A percentile compares a stretch with the other conserved stretches of the same genome.
These are phyloP conservation scores for Troilus luridus DNA, from an alignment of 2,888 invertebrate genomes.

Conservation along the genomic window DNA sequence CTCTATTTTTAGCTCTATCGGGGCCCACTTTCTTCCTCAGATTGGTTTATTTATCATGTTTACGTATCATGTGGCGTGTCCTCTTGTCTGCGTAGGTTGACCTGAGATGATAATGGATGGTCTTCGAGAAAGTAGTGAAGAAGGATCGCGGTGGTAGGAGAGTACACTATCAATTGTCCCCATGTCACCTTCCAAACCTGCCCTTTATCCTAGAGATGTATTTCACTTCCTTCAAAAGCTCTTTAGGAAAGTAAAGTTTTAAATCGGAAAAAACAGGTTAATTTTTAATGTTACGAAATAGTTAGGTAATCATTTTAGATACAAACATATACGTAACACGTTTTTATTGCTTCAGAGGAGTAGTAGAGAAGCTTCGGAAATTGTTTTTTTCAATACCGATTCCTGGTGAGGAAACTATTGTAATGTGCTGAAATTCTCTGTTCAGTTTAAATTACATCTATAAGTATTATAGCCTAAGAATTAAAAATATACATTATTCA, in stretches of 20 bases:
- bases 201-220: not conserved
- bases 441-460: too few relatives aligned
- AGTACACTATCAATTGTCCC: not conserved
- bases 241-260: not conserved
- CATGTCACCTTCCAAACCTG: not conserved
- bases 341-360: too few relatives aligned
- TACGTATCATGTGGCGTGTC: not conserved
- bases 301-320: not conserved
- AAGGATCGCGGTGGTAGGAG: not conserved
- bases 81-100: not conserved
- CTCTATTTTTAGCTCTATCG: not conserved
- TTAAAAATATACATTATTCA: too few relatives aligned
- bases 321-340: too few relatives aligned
- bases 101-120: not conserved
- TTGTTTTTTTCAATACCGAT: too few relatives aligned
- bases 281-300: not conserved
- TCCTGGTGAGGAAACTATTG: too few relatives aligned
- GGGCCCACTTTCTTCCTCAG: not conserved
- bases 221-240: not conserved
- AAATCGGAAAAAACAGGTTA: not conserved
- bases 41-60: slow-evolving; percentile 22
- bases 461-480: too few relatives aligned
- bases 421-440: too few relatives aligned
- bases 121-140: not conserved
- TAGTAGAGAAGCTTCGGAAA: too few relatives aligned